Evolutionary conservation across 2,888 invertebrate species (phyloP), one percentile per base, ranked within the genome.

Genomic region (Sepioteuthis lessoniana): DNA sequence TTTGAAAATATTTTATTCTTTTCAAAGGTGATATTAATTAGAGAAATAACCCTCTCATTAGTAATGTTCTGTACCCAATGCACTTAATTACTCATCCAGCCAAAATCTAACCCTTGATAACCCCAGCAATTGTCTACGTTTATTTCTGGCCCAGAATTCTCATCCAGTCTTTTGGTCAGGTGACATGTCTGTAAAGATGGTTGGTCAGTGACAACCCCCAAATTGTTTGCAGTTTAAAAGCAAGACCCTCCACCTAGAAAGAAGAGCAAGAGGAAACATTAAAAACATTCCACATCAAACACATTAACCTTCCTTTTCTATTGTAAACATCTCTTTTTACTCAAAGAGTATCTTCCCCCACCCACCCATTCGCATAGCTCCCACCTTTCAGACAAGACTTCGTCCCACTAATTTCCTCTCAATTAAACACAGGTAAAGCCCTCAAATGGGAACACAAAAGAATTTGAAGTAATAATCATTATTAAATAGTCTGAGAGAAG

Each of bases 351-450:
- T 76, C 76, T 35, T 76, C n/a, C 13, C 76, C 76, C 25, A 55
- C 55, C 55, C 5, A 5, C 25, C 25, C 21, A 21, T 21, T n/a
- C 25, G 55, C 55, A 25, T 55, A 55, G 55, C n/a, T 76, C 4
- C n/a, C 35, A 76, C n/a, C 76, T 35, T n/a, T n/a, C 76, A 76
- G 16, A 19, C 76, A 76, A 76, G 76, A 76, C 19, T 76, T 76
- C 76, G 76, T n/a, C 76, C 76, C 76, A 76, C 76, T 76, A 76
- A 76, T 76, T 76, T 76, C 76, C 35, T 35, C 76, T 76, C 76
- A 76, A 76, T 76, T 76, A 76, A 76, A 19, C 76, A 76, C 76
- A 76, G 76, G 76, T 76, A 76, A 76, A n/a, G n/a, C 76, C 76
- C n/a, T 35, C n/a, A 10, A 76, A 76, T 35, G 76, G 76, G n/a